Conservation (phyloP, 23 tunicate genomes). For the Styela plicata region DNA sequence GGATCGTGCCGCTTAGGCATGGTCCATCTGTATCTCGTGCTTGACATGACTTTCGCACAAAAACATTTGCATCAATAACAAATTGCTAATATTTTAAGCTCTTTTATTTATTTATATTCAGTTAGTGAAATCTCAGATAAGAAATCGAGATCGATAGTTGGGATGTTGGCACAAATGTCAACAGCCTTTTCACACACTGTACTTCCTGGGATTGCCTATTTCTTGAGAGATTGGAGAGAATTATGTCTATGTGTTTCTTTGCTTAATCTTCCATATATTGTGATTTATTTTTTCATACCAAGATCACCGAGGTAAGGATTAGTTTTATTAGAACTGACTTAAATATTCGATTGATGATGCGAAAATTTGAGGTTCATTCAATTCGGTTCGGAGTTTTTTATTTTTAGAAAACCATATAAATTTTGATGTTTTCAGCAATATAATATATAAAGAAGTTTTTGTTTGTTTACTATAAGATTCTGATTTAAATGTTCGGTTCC, state of each 20-base stretch:
- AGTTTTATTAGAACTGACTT: neutral
- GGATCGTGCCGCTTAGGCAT: no score
- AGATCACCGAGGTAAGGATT: constrained; percentile 71
- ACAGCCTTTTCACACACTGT: constrained; percentile 36
- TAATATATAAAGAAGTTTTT: neutral
- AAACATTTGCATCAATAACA: neutral
- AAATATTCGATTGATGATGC: neutral
- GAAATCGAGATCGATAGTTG: constrained; percentile 10
- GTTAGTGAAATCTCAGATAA: constrained; percentile 34
- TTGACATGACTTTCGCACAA: neutral
- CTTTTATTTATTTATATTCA: neutral
- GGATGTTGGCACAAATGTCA: constrained; percentile 3
- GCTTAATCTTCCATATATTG: constrained; percentile 20
- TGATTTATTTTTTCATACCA: constrained; percentile 43
- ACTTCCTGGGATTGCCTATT: constrained; percentile 53
- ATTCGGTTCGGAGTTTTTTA: no score
- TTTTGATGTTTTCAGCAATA: neutral
- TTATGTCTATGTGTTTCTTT: constrained; percentile 20
- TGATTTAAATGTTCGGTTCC: no score
- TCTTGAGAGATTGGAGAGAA: constrained; percentile 49
- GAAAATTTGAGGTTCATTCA: no score
- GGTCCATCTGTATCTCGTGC: no score
- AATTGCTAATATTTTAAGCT: neutral
- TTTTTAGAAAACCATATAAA: no score
- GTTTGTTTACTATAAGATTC: no score